These are phyloP conservation scores for Apolygus lucorum DNA, from an alignment of 1,140 invertebrate species.

Conservation along the genomic window DNA sequence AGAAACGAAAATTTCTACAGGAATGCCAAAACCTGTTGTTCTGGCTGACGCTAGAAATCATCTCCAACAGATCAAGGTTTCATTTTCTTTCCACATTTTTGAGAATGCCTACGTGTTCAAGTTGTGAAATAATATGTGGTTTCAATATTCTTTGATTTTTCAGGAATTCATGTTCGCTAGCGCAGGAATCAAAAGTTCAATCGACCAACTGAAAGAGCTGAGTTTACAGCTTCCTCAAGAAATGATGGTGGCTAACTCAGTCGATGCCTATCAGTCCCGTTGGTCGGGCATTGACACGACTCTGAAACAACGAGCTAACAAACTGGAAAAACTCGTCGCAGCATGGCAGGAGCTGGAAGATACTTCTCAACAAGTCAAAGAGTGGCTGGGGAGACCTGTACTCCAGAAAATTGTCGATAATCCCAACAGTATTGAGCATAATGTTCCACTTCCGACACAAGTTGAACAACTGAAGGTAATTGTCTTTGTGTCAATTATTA, in stretches of 20 bases:
- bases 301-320: conserved; percentile 60
- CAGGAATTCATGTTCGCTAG: conserved; percentile 44
- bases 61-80: conserved; percentile 45
- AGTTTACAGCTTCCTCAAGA: conserved; percentile 62
- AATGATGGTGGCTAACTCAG: conserved; percentile 58
- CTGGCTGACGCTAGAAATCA: conserved; percentile 73
- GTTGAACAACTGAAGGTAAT: conserved; percentile 28
- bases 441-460: conserved; percentile 21
- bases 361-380: conserved; percentile 58
- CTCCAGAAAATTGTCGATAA: conserved; percentile 44
- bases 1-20: conserved; percentile 63
- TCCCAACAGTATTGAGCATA: conserved; percentile 51
- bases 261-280: conserved; percentile 68
- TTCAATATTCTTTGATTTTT: conserved; percentile 19
- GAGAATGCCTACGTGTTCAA: no score
- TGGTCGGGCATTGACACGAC: conserved; percentile 67
- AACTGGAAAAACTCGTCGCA: conserved; percentile 65
- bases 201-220: conserved; percentile 61
- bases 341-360: conserved; percentile 72
- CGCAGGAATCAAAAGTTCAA: conserved; percentile 40
- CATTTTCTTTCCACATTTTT: conserved; percentile 5
- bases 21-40: conserved; percentile 56
- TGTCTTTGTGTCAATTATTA: not conserved
- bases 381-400: conserved; percentile 61
- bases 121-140: no score